Conservation (phyloP, 2,113 vertebrate genomes). For the Eurystomus gularis region DNA sequence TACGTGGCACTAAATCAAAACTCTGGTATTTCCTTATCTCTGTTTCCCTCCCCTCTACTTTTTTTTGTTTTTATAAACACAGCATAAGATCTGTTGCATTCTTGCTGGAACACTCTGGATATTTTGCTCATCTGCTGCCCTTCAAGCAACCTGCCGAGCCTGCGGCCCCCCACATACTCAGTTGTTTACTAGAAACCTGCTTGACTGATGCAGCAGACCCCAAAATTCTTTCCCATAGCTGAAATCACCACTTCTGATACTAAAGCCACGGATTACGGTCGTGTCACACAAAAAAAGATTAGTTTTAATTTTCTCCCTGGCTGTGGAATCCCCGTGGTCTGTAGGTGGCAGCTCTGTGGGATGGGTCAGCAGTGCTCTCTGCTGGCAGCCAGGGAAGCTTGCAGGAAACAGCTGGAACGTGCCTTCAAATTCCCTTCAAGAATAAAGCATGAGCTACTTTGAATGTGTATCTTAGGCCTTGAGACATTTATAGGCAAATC, state of each 20-base stretch:
- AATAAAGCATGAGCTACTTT: not conserved
- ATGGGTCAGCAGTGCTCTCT: slow-evolving; percentile 67
- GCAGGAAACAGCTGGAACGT: not conserved
- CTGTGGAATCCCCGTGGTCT: not conserved
- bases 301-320: not conserved
- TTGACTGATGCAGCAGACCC: not conserved
- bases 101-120: not conserved
- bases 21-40: slow-evolving; percentile 50
- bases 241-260: not conserved
- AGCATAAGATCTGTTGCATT: not conserved
- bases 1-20: slow-evolving; percentile 59
- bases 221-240: not conserved
- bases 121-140: not conserved
- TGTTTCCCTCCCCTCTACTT: not conserved
- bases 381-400: slow-evolving; percentile 16
- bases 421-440: not conserved
- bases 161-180: not conserved
- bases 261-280: not conserved
- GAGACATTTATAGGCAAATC: not conserved
- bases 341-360: not conserved
- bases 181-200: not conserved
- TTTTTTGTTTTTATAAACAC: not conserved
- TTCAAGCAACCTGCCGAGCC: not conserved
- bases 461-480: not conserved
- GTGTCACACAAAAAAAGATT: not conserved